phyloP scores from a whole-genome alignment of 1,140 invertebrate species.

The Psilanteris sp. region DNA sequence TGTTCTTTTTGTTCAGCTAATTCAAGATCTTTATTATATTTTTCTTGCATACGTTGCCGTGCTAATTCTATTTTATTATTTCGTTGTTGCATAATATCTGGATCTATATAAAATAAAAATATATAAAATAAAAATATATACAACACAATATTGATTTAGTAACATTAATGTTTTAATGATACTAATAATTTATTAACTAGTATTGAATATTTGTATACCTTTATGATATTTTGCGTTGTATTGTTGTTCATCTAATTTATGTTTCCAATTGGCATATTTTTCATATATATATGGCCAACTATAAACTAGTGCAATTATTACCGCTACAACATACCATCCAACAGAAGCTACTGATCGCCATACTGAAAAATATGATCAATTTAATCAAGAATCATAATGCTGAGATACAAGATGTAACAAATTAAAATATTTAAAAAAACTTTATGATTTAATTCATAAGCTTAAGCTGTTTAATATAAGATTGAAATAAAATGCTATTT shows the following conservation, averaged over 20 bases:
- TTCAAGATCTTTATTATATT: constrained; percentile 69
- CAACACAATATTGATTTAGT: too few species aligned
- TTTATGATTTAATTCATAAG: too few species aligned
- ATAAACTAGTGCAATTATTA: constrained; percentile 59
- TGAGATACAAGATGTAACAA: too few species aligned
- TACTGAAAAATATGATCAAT: constrained; percentile 58
- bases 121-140: too few species aligned
- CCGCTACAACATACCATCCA: constrained; percentile 72
- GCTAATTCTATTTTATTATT: constrained; percentile 70
- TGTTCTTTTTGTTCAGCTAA: constrained; percentile 67
- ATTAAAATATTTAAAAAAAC: too few species aligned
- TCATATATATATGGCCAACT: constrained; percentile 68
- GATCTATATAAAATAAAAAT: constrained; percentile 68
- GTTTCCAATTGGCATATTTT: constrained; percentile 70
- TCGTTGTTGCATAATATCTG: constrained; percentile 72
- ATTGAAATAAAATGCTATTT: too few species aligned
- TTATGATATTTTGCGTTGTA: constrained; percentile 78
- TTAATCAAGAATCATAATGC: too few species aligned
- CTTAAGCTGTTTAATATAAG: too few species aligned
- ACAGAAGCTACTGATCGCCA: constrained; percentile 67
- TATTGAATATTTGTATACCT: too few species aligned
- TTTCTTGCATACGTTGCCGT: constrained; percentile 75
- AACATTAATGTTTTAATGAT: too few species aligned
- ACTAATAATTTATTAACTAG: too few species aligned
- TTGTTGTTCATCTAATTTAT: constrained; percentile 69